Percentiles rank a stretch among this genome's conserved stretches.
Conservation (phyloP, 1,140 invertebrate genomes). For the Tetragonula clypearis region DNA sequence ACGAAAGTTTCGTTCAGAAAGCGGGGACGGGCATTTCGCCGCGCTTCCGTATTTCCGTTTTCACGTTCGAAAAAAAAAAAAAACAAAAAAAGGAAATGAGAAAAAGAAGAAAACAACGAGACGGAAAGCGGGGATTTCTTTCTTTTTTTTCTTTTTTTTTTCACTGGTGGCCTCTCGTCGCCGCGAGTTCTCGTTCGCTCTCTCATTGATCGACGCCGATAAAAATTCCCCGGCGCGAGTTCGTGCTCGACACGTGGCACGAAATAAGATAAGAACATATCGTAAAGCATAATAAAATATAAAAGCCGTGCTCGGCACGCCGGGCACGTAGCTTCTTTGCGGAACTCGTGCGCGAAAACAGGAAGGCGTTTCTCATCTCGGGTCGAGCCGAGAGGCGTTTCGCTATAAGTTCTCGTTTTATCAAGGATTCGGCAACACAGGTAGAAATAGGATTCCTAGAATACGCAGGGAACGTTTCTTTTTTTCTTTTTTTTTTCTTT, state of each 20-base stretch:
- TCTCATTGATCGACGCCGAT: slow-evolving; percentile 1
- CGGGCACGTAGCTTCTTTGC: slow-evolving; percentile 25
- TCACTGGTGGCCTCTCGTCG: neutral
- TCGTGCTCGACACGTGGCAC: neutral
- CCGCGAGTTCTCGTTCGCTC: neutral
- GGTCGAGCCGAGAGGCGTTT: neutral
- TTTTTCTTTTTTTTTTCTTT: neutral
- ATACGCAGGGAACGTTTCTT: neutral
- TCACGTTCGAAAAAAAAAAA: no score
- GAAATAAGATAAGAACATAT: slow-evolving; percentile 44
- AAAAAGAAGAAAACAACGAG: neutral
- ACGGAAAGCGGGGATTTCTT: neutral
- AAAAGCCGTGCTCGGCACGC: slow-evolving; percentile 9
- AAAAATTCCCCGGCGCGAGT: slow-evolving; percentile 16
- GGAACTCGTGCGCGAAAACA: slow-evolving; percentile 43
- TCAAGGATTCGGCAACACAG: slow-evolving; percentile 3
- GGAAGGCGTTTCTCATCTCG: slow-evolving; percentile 35
- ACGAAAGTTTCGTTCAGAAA: no score
- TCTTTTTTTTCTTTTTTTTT: no score
- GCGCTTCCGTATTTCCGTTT: neutral
- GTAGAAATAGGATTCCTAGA: neutral
- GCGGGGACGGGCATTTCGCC: no score
- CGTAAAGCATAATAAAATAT: slow-evolving; percentile 46
- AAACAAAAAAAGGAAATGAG: no score
- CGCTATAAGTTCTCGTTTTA: neutral